These are phyloP conservation scores for Petroica traversi DNA, from an alignment of 2,113 vertebrate genomes.

Conservation along the genomic window DNA sequence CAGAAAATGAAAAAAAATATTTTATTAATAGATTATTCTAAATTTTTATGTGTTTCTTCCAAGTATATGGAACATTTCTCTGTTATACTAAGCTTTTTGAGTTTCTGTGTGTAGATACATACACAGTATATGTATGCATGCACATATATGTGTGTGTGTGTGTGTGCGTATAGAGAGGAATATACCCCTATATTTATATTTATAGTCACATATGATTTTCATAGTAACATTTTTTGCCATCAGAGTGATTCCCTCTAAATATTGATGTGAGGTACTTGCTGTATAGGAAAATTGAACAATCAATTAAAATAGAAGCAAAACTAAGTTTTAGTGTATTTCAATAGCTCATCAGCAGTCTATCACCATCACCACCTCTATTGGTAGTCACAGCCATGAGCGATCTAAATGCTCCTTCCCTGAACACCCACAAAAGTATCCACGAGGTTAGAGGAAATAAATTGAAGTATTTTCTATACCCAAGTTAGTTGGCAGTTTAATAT, in stretches of 20 bases:
- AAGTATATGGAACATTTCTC: background rate
- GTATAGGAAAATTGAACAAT: background rate
- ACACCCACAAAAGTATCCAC: background rate
- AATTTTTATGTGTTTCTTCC: background rate
- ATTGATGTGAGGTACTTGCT: background rate
- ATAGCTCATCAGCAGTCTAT: background rate
- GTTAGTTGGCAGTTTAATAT: background rate
- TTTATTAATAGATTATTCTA: background rate
- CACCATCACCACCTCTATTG: background rate
- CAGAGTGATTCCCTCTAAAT: background rate
- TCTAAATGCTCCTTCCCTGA: background rate
- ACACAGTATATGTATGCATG: background rate
- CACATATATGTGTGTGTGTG: rapidly evolving
- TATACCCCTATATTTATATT: background rate
- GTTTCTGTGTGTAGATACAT: background rate
- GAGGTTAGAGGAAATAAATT: background rate
- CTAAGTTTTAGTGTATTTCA: background rate
- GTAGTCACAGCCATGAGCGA: background rate
- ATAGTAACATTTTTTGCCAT: background rate
- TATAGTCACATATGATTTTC: background rate
- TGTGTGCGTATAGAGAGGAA: rapidly evolving
- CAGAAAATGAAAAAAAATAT: background rate
- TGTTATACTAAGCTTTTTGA: background rate
- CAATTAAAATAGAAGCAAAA: background rate
- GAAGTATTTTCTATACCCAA: background rate